phyloP scores from a whole-genome alignment of 2,797 vertebrate genomes.

The Psittacula echo region DNA sequence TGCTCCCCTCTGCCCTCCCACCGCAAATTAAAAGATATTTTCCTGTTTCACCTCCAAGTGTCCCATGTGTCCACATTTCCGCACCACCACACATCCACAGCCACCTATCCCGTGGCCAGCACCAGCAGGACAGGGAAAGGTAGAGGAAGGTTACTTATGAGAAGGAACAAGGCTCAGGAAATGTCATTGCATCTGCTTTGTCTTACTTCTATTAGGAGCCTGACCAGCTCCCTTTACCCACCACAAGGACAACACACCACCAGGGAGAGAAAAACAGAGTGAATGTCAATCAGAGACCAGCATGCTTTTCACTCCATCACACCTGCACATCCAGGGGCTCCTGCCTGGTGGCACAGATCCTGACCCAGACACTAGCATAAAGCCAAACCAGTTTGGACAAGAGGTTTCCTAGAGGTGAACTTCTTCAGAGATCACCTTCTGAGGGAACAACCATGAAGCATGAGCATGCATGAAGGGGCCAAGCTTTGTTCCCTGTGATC shows the following conservation, averaged over 20 bases:
- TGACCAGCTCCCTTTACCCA: neutral
- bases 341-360: neutral
- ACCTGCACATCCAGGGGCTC: fast-evolving
- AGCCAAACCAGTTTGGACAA: neutral
- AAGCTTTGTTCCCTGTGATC: neutral
- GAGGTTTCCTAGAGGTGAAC: neutral
- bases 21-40: neutral
- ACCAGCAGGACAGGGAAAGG: neutral
- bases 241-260: neutral
- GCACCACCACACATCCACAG: fast-evolving
- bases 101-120: fast-evolving
- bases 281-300: neutral
- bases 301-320: neutral
- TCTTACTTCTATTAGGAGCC: neutral
- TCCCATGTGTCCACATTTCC: neutral
- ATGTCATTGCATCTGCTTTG: neutral
- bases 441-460: neutral
- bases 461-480: neutral
- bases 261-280: neutral
- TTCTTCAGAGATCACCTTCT: neutral
- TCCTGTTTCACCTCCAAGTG: neutral
- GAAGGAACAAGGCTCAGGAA: neutral
- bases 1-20: neutral
- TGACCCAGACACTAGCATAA: neutral
- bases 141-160: neutral